phyloP scores from a whole-genome alignment of 2,888 invertebrate genomes.

The Orthosia gothica region DNA sequence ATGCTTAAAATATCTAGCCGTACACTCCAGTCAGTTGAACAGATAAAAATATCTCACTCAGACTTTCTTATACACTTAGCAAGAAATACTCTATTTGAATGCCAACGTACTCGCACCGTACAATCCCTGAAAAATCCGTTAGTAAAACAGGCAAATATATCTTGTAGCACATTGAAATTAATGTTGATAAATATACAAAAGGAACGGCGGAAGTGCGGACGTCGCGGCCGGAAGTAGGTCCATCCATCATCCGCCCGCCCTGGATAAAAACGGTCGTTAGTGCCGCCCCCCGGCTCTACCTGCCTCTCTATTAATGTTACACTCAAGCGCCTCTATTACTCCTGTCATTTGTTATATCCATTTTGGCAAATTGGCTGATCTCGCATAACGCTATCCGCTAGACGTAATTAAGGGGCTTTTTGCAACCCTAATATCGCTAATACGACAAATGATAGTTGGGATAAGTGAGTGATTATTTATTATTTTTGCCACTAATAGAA shows the following conservation, averaged over 20 bases:
- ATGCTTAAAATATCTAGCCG: conserved; percentile 51
- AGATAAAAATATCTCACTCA: conserved; percentile 54
- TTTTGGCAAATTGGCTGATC: conserved; percentile 90
- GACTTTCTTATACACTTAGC: conserved; percentile 34
- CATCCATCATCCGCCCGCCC: conserved; percentile 91
- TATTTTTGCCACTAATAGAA: conserved; percentile 31
- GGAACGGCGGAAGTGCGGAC: conserved; percentile 85
- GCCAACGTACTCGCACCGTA: conserved; percentile 12
- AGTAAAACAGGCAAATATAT: conserved; percentile 77
- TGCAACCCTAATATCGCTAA: conserved; percentile 65
- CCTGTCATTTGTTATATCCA: conserved; percentile 91
- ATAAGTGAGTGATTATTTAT: conserved; percentile 47
- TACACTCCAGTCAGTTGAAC: conserved; percentile 42
- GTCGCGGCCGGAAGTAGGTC: conserved; percentile 87
- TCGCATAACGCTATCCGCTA: conserved; percentile 72
- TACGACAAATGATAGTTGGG: conserved; percentile 61
- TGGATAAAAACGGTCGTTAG: conserved; percentile 91
- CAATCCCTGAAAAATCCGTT: conserved; percentile 59
- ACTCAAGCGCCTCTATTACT: conserved; percentile 91
- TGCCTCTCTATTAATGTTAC: conserved; percentile 90
- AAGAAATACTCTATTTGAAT: conserved; percentile 51
- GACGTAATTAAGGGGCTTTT: conserved; percentile 78
- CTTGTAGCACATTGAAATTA: conserved; percentile 86
- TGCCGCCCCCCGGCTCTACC: conserved; percentile 80
- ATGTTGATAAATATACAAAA: conserved; percentile 90